These are phyloP conservation scores for Caenorhabditis becei DNA, from an alignment of 2,888 invertebrate species.

Conservation along the genomic window DNA sequence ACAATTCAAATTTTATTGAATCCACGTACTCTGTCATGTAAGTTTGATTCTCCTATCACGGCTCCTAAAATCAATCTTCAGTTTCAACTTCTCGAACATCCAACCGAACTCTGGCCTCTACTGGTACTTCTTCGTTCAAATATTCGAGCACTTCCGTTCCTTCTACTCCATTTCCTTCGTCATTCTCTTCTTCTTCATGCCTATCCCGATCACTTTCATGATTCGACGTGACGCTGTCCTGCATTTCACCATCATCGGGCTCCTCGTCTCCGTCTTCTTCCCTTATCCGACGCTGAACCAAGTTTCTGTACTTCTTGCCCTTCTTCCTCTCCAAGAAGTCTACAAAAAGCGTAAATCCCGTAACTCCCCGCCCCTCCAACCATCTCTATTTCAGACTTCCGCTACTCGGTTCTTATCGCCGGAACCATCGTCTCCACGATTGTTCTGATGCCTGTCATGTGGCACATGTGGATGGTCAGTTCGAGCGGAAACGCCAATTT, in stretches of 20 bases:
- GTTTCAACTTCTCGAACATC: slow-evolving; percentile 90
- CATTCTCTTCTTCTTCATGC: slow-evolving; percentile 94
- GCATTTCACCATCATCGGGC: slow-evolving; percentile 83
- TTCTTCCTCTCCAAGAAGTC: slow-evolving; percentile 94
- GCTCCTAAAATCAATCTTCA: slow-evolving; percentile 58
- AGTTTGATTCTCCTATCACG: slow-evolving; percentile 17
- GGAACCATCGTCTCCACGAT: slow-evolving; percentile 92
- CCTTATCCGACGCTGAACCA: slow-evolving; percentile 98
- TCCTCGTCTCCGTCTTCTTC: slow-evolving; percentile 92
- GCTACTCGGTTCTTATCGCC: slow-evolving; percentile 94
- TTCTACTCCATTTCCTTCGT: slow-evolving; percentile 97
- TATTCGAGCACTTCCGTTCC: slow-evolving; percentile 98
- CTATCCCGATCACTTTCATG: slow-evolving; percentile 87
- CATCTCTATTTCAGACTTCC: slow-evolving; percentile 84
- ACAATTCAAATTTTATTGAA: slow-evolving; percentile 53
- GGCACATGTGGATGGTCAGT: slow-evolving; percentile 98
- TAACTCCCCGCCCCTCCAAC: neutral
- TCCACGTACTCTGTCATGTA: slow-evolving; percentile 71
- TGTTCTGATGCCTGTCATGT: slow-evolving; percentile 92
- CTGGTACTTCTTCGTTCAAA: slow-evolving; percentile 99
- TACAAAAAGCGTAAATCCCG: slow-evolving; percentile 79
- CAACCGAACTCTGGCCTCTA: slow-evolving; percentile 97
- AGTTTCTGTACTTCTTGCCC: slow-evolving; percentile 91
- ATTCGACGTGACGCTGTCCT: slow-evolving; percentile 83
- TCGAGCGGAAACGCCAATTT: slow-evolving; percentile 99